Percentiles rank a stretch among this genome's conserved stretches.
Evolutionary conservation across 1,140 invertebrate genomes (phyloP).

Genomic region (Hylyphantes graminicola): DNA sequence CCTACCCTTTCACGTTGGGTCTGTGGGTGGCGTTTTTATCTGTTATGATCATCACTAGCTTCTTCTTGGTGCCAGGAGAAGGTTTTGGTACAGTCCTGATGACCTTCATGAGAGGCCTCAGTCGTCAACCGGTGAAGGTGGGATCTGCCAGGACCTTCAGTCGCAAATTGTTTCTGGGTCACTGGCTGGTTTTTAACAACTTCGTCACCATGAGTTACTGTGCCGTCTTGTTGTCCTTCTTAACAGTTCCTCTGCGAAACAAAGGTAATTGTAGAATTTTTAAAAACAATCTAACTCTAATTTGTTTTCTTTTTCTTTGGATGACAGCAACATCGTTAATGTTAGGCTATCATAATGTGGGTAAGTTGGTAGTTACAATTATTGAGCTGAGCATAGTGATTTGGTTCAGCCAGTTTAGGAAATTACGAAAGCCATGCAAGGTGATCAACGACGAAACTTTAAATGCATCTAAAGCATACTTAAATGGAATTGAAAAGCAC

Average conservation of each 20-base stretch:
- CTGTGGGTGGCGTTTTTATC: background rate
- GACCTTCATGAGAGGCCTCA: background rate
- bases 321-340: no score
- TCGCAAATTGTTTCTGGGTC: background rate
- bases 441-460: no score
- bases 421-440: no score
- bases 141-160: background rate
- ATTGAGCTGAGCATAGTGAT: no score
- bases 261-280: background rate
- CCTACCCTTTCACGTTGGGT: constrained; percentile 1
- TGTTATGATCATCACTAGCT: background rate
- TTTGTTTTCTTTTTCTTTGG: no score
- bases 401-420: no score
- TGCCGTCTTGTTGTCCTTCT: constrained; percentile 26
- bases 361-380: no score
- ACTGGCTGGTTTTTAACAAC: background rate
- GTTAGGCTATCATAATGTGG: no score
- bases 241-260: constrained; percentile 7
- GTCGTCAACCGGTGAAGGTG: background rate
- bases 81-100: background rate
- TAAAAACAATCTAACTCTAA: no score
- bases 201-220: constrained; percentile 15
- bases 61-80: background rate
- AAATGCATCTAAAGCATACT: no score
- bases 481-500: no score